These are phyloP conservation scores for Brachionus manjavacas DNA, from an alignment of 1,140 invertebrate genomes.

Conservation along the genomic window DNA sequence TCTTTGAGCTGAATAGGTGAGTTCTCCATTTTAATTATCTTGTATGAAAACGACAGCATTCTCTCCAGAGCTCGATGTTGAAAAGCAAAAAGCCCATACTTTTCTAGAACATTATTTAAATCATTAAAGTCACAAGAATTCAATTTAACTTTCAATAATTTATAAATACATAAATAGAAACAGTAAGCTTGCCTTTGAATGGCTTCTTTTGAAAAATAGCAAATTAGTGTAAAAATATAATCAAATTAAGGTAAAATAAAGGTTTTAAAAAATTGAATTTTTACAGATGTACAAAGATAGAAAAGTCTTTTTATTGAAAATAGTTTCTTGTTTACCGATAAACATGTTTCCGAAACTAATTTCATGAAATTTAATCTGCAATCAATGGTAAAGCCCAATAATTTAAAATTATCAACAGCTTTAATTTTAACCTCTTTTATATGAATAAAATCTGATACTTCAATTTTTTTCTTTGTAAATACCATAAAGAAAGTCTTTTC, in stretches of 20 bases:
- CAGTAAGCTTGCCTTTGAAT: neutral
- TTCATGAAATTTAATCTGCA: neutral
- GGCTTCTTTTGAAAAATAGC: neutral
- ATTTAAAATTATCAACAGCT: neutral
- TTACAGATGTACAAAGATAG: neutral
- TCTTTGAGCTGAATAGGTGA: no score
- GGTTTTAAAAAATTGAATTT: neutral
- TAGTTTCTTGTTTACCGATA: no score
- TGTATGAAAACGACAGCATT: no score
- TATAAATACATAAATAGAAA: slow-evolving; percentile 6
- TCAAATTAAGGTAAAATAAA: neutral
- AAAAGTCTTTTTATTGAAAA: neutral
- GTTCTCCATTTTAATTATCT: no score
- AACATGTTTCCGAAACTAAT: neutral
- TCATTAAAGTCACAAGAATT: no score
- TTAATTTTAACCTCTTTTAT: no score
- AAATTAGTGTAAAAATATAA: neutral
- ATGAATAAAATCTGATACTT: no score
- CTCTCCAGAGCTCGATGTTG: no score
- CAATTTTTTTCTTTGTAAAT: no score
- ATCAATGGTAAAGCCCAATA: neutral
- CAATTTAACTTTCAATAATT: neutral
- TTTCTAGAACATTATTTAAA: no score
- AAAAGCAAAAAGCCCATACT: no score
- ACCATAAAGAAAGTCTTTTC: no score